These are phyloP conservation scores for Brachypterus glaber DNA, from an alignment of 2,888 invertebrate genomes.

Conservation along the genomic window DNA sequence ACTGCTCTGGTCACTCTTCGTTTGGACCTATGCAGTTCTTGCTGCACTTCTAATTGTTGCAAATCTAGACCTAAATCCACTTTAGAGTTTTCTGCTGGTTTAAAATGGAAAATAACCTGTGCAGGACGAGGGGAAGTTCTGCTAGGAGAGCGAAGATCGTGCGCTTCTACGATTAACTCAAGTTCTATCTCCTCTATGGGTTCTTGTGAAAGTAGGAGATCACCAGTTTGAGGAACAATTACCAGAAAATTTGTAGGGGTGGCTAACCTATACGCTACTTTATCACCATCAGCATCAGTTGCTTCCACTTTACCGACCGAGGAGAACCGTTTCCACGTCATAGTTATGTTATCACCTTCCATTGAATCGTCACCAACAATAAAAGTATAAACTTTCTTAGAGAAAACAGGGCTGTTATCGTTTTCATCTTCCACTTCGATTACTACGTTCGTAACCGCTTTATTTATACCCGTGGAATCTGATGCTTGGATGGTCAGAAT, in stretches of 20 bases:
- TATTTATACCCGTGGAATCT: conserved; percentile 70
- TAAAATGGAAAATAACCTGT: conserved; percentile 67
- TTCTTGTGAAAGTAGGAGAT: conserved; percentile 72
- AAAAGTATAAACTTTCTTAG: conserved; percentile 68
- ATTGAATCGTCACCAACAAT: conserved; percentile 55
- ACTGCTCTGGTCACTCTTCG: conserved; percentile 80
- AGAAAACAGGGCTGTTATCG: conserved; percentile 84
- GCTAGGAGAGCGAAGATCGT: conserved; percentile 69
- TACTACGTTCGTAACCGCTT: conserved; percentile 66
- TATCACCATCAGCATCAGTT: conserved; percentile 83
- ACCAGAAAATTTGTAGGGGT: conserved; percentile 75
- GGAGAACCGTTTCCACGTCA: conserved; percentile 67
- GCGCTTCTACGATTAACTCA: conserved; percentile 69
- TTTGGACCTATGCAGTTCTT: conserved; percentile 58
- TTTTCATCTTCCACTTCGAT: conserved; percentile 78
- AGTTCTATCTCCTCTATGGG: conserved; percentile 52
- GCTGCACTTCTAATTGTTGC: conserved; percentile 39
- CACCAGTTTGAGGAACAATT: conserved; percentile 81
- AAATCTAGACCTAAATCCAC: conserved; percentile 51
- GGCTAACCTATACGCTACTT: conserved; percentile 75
- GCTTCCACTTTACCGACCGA: conserved; percentile 80
- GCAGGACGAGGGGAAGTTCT: conserved; percentile 60
- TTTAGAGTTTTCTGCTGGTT: conserved; percentile 45
- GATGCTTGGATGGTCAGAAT: conserved; percentile 70
- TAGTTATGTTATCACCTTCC: conserved; percentile 51